A percentile compares a stretch with the other conserved stretches of the same genome.
Conservation (phyloP, 37 sponge, comb jelly and placozoan genomes). For the Geodia barretti region DNA sequence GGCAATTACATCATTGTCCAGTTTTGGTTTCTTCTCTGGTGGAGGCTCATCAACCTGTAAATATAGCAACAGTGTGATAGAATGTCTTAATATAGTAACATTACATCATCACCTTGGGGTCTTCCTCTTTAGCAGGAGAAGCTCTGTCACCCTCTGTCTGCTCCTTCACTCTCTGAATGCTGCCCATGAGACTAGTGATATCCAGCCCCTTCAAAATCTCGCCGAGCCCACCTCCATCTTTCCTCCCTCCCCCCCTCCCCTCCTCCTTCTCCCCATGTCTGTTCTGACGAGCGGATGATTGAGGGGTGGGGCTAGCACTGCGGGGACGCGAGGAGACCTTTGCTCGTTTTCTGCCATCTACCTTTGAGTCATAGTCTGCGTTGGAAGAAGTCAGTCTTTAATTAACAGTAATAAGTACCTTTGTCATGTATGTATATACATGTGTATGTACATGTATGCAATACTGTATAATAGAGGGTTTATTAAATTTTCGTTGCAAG, state of each 20-base stretch:
- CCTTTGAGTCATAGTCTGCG: not conserved
- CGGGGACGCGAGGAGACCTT: not conserved
- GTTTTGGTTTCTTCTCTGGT: not conserved
- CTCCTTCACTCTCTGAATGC: not conserved
- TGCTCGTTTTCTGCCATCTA: not conserved
- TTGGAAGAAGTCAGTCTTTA: not conserved
- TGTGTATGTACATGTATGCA: too few species aligned
- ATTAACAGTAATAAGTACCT: not conserved
- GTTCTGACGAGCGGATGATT: too few species aligned
- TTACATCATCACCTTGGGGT: too few species aligned
- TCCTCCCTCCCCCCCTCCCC: not conserved
- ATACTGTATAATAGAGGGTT: too few species aligned
- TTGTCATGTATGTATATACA: not conserved
- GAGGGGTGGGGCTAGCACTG: constrained; percentile 18
- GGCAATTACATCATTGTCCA: not conserved
- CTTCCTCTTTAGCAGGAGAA: not conserved
- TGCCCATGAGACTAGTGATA: not conserved
- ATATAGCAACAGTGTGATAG: too few species aligned
- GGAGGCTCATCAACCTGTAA: not conserved
- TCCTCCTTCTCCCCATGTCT: too few species aligned
- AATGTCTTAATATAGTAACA: too few species aligned
- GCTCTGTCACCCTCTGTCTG: not conserved
- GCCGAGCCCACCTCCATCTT: not conserved
- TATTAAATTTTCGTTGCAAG: too few species aligned
- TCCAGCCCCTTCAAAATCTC: not conserved